Percentiles rank a stretch among this genome's conserved stretches.
These are phyloP conservation scores for Athetis lepigone DNA, from an alignment of 2,888 invertebrate species.

Conservation along the genomic window DNA sequence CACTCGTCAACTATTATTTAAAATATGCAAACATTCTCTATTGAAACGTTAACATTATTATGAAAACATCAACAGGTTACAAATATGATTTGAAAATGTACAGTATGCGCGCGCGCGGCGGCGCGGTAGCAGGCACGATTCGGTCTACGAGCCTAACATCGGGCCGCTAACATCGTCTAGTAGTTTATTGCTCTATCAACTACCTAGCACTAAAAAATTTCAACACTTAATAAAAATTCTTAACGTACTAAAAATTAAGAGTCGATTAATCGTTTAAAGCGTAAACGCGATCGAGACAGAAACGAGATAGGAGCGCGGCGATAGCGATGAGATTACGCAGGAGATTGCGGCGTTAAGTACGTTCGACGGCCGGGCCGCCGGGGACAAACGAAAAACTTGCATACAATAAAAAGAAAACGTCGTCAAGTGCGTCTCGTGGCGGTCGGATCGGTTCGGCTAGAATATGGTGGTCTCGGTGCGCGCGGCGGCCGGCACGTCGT, in stretches of 20 bases:
- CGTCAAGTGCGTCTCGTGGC: constrained; percentile 57
- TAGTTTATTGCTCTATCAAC: constrained; percentile 81
- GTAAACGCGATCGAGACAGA: constrained; percentile 64
- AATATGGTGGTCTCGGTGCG: constrained; percentile 86
- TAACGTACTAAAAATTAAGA: constrained; percentile 75
- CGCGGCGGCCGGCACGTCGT: constrained; percentile 84
- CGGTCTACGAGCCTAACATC: constrained; percentile 75
- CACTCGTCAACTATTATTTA: constrained; percentile 69
- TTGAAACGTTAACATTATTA: constrained; percentile 65
- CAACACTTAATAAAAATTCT: constrained; percentile 83
- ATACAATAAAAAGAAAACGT: constrained; percentile 67
- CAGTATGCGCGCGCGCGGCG: constrained; percentile 57
- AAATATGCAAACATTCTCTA: constrained; percentile 63
- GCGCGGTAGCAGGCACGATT: constrained; percentile 76
- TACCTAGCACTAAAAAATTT: constrained; percentile 81
- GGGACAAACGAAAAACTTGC: constrained; percentile 63
- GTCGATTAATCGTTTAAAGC: constrained; percentile 68
- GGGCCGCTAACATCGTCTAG: constrained; percentile 71
- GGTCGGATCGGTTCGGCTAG: constrained; percentile 66
- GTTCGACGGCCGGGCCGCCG: constrained; percentile 61
- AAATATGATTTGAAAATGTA: constrained; percentile 67
- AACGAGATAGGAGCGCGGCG: constrained; percentile 64
- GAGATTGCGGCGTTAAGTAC: constrained; percentile 78
- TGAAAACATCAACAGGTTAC: constrained; percentile 71
- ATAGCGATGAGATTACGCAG: constrained; percentile 68